These are phyloP conservation scores for Falco rusticolus DNA, from an alignment of 2,797 vertebrate species.

Conservation along the genomic window DNA sequence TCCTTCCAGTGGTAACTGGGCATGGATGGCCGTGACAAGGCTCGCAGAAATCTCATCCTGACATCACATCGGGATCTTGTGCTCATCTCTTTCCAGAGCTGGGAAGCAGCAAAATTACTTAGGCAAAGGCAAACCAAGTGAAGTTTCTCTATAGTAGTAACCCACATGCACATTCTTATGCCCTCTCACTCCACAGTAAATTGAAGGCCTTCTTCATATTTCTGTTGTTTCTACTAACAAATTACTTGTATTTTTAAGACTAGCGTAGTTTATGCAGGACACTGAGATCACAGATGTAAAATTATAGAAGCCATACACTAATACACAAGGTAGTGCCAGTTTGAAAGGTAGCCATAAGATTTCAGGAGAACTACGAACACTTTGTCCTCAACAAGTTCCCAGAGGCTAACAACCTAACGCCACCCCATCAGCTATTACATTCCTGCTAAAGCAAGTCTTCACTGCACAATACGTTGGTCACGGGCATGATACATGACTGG, in stretches of 20 bases:
- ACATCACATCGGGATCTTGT: neutral
- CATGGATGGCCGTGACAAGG: fast-evolving
- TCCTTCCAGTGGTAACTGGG: neutral
- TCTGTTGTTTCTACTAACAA: neutral
- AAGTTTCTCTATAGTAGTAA: neutral
- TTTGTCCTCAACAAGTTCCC: neutral
- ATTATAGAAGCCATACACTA: neutral
- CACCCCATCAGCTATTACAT: neutral
- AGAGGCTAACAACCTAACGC: neutral
- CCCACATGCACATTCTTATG: neutral
- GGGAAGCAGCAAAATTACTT: neutral
- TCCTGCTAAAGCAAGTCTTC: neutral
- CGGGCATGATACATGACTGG: fast-evolving
- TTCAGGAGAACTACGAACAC: neutral
- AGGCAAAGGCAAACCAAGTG: neutral
- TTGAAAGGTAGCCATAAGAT: neutral
- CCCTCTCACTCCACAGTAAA: neutral
- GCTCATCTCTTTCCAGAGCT: neutral
- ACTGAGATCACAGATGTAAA: neutral
- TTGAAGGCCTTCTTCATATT: neutral
- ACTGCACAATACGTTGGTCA: neutral
- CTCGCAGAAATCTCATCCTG: neutral
- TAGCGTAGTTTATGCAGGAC: neutral
- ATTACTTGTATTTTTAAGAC: neutral
- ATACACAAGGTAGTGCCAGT: neutral